A percentile compares a stretch with the other conserved stretches of the same genome.
phyloP scores from a whole-genome alignment of 2,113 vertebrate genomes.

The Conger conger region DNA sequence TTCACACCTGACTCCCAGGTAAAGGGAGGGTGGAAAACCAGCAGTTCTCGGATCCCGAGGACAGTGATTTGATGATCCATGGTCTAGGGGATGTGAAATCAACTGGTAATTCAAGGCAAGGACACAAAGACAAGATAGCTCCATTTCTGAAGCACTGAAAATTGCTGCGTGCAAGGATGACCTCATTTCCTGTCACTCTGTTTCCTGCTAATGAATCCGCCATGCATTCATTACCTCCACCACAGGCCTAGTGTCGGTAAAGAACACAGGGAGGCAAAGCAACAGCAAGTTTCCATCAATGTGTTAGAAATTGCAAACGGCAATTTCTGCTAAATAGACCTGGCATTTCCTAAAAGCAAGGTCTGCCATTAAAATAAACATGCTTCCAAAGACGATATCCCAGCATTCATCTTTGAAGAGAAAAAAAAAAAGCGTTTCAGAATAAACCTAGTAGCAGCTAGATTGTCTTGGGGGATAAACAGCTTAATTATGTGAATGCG shows the following conservation, averaged over 20 bases:
- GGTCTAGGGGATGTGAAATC: not conserved
- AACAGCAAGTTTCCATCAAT: not conserved
- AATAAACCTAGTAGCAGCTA: not conserved
- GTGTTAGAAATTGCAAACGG: not conserved
- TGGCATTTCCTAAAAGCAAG: not conserved
- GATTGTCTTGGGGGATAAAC: constrained; percentile 4
- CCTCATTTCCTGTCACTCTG: not conserved
- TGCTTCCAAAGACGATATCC: not conserved
- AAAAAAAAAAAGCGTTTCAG: not conserved
- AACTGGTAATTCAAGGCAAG: not conserved
- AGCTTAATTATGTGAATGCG: not conserved
- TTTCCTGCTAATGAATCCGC: not conserved
- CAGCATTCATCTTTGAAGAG: not conserved
- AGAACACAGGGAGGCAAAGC: not conserved
- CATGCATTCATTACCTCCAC: not conserved
- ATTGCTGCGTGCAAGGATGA: not conserved
- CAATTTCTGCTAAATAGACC: not conserved
- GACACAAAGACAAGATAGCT: not conserved
- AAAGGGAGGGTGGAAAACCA: no score
- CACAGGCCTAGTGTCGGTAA: no score
- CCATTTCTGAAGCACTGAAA: not conserved
- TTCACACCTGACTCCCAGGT: no score
- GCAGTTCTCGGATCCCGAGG: no score
- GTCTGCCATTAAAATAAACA: not conserved
- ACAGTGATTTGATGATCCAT: no score